Percentiles rank a stretch among this genome's conserved stretches.
Conservation (phyloP, 1,140 invertebrate genomes). For the Metopolophium dirhodum region DNA sequence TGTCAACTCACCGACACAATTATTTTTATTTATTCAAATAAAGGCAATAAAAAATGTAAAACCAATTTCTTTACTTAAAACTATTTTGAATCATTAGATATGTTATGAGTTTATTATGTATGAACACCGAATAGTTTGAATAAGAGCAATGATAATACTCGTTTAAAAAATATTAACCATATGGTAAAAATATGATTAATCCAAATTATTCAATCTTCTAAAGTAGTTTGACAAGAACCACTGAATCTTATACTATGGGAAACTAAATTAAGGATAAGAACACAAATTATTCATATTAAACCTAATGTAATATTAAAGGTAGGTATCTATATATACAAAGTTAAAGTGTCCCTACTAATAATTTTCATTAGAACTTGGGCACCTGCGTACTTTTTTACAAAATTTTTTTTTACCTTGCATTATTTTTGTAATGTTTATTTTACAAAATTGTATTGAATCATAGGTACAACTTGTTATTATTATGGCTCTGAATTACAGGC, state of each 20-base stretch:
- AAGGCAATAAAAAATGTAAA: background rate
- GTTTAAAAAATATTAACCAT: background rate
- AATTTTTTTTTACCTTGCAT: background rate
- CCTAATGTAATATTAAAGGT: no score
- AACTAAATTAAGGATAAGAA: background rate
- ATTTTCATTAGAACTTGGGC: background rate
- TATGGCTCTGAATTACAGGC: background rate
- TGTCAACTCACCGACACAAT: background rate
- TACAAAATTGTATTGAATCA: background rate
- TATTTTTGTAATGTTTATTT: background rate
- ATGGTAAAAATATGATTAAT: background rate
- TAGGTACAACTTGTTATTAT: background rate
- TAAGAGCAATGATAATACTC: background rate
- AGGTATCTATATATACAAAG: background rate
- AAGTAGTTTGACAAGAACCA: background rate
- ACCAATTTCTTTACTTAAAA: background rate
- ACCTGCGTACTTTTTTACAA: background rate
- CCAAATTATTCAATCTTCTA: background rate
- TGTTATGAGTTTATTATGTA: background rate
- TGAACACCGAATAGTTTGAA: background rate
- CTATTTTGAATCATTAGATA: background rate
- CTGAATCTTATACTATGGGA: background rate
- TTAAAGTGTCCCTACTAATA: background rate
- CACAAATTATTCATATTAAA: background rate
- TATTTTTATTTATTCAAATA: background rate